Evolutionary conservation across 92 coral and sea anemone species (phyloP), one percentile per base, ranked within the genome.

Genomic region (Micromussa lordhowensis): DNA sequence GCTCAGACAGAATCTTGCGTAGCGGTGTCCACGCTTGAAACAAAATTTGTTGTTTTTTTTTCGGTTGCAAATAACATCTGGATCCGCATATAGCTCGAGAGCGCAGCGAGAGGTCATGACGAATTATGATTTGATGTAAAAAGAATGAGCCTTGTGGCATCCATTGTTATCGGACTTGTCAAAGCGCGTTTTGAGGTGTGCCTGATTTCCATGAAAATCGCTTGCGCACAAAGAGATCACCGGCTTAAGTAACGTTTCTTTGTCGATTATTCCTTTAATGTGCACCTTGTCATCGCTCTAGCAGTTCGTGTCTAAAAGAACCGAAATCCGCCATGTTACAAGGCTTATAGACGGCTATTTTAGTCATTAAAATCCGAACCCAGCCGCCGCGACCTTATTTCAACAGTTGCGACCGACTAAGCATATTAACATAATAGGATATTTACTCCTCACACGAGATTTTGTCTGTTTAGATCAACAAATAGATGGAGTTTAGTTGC

Each of bases 191-290:
- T 18, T 28, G 63, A 72, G 82, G 89, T 78, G 77, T 66, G 83
- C 64, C 66, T 77, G 40, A 86, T 86, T 86, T 77, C 83, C 89
- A 86, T 86, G 19, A 86, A 77, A 77, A 86, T 86, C 74, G 24
- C 63, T 86, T 16, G 59, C 3, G 71, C 75, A 77, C 89, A 86
- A 86, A 77, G 83, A 30, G 53, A 78, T 17, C 61, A 34, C 32
- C 51, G 18, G 75, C 75, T 58, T 38, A 77, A 61, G 64, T 38
- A 61, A 63, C 82, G 22, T 59, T 63, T 63, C 83, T 28, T 64
- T 48, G 76, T 77, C 66, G 29, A 1, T 75, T 21, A 29, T 77
- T 61, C 68, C 82, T 55, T 83, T 31, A 30, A 35, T 26, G n/a
- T 81, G 54, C 87, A 71, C 64, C 30, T 84, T 73, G 69, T 34